Percentiles rank a stretch among this genome's conserved stretches.
phyloP scores from a whole-genome alignment of 2,888 invertebrate species.

The Leptothorax acervorum region DNA sequence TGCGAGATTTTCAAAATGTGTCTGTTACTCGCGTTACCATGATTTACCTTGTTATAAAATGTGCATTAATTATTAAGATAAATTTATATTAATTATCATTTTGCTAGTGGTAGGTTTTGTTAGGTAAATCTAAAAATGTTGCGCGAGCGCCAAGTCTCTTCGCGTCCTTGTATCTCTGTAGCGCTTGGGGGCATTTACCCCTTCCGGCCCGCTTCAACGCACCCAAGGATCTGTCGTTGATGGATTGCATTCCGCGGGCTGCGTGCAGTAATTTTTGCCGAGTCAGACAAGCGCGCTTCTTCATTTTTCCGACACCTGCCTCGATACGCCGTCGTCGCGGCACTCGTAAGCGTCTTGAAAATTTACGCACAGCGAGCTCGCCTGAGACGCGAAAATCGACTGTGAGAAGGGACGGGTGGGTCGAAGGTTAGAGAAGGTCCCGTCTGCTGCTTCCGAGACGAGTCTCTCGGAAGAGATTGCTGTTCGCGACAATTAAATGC shows the following conservation, averaged over 20 bases:
- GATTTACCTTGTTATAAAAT: neutral
- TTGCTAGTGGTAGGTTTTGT: neutral
- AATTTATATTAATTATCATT: neutral
- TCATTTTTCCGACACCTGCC: slow-evolving; percentile 52
- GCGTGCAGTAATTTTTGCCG: slow-evolving; percentile 25
- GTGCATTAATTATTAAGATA: neutral
- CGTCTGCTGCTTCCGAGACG: slow-evolving; percentile 31
- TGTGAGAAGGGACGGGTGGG: neutral
- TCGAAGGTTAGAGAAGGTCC: slow-evolving; percentile 52
- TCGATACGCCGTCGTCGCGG: slow-evolving; percentile 4
- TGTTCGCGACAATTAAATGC: slow-evolving; percentile 64
- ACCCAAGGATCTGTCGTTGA: slow-evolving; percentile 30
- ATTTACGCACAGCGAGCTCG: slow-evolving; percentile 63
- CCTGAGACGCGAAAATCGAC: slow-evolving; percentile 58
- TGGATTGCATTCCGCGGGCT: slow-evolving; percentile 30
- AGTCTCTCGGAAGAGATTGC: slow-evolving; percentile 61
- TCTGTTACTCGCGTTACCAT: neutral
- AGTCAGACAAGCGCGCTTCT: slow-evolving; percentile 30
- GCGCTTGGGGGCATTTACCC: neutral
- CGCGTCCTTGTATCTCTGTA: neutral
- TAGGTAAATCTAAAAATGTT: neutral
- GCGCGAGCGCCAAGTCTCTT: neutral
- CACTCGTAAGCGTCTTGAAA: slow-evolving; percentile 48
- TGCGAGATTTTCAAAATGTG: neutral
- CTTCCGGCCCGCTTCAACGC: neutral